Evolutionary conservation across 2,797 vertebrate genomes (phyloP).

Genomic region (Anomalospiza imberbis): DNA sequence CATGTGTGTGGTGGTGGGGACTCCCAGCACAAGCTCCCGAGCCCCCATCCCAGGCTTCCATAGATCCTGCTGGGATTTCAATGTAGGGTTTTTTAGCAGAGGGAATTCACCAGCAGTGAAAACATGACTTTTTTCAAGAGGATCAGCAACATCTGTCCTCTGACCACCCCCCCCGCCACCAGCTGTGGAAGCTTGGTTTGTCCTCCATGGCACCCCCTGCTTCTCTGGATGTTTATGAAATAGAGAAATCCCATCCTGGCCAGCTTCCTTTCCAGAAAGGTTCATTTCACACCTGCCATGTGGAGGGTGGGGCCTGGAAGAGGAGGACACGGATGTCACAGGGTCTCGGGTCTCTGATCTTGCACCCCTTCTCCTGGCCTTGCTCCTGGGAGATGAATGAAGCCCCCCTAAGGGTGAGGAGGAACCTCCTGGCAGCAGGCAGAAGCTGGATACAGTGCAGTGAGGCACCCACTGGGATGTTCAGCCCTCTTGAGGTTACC

Average conservation of each 20-base stretch:
- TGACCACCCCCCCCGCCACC: background rate
- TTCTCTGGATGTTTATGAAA: background rate
- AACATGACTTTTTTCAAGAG: background rate
- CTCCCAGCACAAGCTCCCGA: background rate
- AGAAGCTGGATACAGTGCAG: background rate
- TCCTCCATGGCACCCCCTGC: background rate
- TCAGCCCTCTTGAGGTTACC: background rate
- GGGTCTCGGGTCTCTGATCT: background rate
- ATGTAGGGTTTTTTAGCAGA: background rate
- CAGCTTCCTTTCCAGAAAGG: background rate
- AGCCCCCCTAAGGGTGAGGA: background rate
- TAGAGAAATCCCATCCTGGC: background rate
- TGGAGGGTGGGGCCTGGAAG: background rate
- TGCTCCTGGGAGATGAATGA: background rate
- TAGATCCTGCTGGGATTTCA: background rate
- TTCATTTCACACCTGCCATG: background rate
- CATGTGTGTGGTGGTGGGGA: background rate
- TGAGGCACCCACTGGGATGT: background rate
- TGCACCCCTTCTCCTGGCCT: background rate
- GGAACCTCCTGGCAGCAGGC: background rate
- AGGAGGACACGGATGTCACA: background rate
- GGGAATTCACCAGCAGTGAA: background rate
- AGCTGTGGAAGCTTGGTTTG: background rate
- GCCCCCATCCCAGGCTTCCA: background rate
- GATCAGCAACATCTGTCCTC: rapidly evolving